Conservation (phyloP, 2,888 invertebrate genomes). For the Synanthedon tipuliformis region DNA sequence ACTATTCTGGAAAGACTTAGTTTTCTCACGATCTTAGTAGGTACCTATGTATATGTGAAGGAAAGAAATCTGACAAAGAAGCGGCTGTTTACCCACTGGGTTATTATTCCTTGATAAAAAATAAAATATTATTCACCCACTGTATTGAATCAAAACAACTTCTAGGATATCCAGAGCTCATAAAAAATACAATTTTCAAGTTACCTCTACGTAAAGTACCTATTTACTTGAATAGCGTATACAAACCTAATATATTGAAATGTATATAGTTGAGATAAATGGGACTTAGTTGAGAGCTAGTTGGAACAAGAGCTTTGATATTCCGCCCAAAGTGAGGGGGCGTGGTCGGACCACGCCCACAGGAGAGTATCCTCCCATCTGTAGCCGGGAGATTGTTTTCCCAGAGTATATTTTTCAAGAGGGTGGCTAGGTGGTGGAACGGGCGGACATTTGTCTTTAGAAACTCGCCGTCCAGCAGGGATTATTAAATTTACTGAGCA, state of each 20-base stretch:
- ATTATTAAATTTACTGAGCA: slow-evolving; percentile 54
- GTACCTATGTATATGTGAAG: too few relatives aligned
- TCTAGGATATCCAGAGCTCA: neutral
- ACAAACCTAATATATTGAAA: neutral
- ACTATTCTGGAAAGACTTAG: too few relatives aligned
- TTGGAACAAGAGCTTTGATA: neutral
- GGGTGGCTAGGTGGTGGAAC: slow-evolving; percentile 15
- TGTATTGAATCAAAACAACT: neutral
- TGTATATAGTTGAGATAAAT: neutral
- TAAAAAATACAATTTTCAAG: neutral
- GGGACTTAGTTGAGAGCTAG: neutral
- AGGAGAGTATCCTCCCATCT: slow-evolving; percentile 2
- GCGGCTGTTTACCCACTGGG: too few relatives aligned
- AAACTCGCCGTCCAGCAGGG: slow-evolving; percentile 24
- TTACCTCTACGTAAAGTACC: neutral
- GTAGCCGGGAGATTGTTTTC: slow-evolving; percentile 11
- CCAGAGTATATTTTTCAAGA: slow-evolving; percentile 29
- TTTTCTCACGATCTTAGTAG: too few relatives aligned
- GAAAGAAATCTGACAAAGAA: too few relatives aligned
- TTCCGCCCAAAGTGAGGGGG: slow-evolving; percentile 11
- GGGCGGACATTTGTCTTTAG: slow-evolving; percentile 47
- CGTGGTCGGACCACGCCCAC: slow-evolving; percentile 6
- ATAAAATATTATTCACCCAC: too few relatives aligned
- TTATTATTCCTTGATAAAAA: too few relatives aligned
- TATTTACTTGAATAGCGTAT: neutral